Conservation (phyloP, 35 echinoderm and acorn worm genomes). For the Chiridota heheva region DNA sequence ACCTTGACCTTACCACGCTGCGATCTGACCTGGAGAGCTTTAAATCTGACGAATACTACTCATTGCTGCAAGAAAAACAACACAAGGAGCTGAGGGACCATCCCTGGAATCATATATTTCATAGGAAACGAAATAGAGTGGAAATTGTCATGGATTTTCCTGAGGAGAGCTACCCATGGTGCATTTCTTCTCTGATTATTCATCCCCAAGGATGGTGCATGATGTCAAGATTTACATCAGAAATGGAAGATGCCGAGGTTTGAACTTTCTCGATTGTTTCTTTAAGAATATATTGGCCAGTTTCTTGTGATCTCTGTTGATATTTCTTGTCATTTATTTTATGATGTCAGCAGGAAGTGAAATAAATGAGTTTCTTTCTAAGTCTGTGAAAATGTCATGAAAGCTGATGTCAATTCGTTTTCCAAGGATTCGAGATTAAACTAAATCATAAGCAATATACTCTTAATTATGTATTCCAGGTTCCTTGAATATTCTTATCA, state of each 20-base stretch:
- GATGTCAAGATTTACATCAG: conserved; percentile 86
- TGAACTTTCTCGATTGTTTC: not conserved
- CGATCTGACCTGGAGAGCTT: conserved; percentile 62
- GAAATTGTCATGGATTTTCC: conserved; percentile 94
- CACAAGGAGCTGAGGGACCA: conserved; percentile 41
- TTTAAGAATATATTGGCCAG: conserved; percentile 4
- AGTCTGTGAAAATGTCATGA: not conserved
- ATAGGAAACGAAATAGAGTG: conserved; percentile 59
- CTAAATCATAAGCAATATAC: too few species aligned
- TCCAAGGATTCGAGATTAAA: too few species aligned
- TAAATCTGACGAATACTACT: conserved; percentile 57
- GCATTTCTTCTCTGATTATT: conserved; percentile 88
- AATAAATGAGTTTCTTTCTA: not conserved
- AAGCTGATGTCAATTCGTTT: too few species aligned
- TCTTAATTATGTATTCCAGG: too few species aligned
- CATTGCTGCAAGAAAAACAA: conserved; percentile 39
- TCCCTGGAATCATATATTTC: conserved; percentile 50
- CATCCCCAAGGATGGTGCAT: conserved; percentile 97
- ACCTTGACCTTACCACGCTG: conserved; percentile 69
- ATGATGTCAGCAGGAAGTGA: not conserved
- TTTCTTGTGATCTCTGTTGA: not conserved
- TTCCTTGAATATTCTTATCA: too few species aligned
- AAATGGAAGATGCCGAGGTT: conserved; percentile 87
- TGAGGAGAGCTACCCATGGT: conserved; percentile 55
- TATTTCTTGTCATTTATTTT: not conserved